Evolutionary conservation across 2,113 vertebrate genomes (phyloP).

Genomic region (Sinocyclocheilus anshuiensis): DNA sequence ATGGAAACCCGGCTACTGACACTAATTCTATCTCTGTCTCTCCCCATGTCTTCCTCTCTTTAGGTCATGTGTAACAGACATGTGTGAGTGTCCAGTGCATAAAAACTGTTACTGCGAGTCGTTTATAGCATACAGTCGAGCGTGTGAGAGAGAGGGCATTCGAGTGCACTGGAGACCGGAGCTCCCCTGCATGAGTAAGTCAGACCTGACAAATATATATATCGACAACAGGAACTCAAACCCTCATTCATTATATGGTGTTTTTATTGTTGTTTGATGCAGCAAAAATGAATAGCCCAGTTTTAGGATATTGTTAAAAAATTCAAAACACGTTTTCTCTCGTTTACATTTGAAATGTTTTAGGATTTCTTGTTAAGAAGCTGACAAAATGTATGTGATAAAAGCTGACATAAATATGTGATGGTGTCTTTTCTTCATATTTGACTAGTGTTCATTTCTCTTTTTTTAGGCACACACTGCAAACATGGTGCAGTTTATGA

Average conservation of each 20-base stretch:
- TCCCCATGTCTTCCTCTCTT: conserved; percentile 31
- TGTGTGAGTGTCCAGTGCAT: conserved; percentile 96
- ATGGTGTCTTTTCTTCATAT: neutral
- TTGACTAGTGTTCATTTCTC: neutral
- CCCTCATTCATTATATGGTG: too few relatives aligned
- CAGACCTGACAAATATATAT: neutral
- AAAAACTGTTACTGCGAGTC: conserved; percentile 99
- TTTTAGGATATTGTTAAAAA: too few relatives aligned
- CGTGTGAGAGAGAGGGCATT: conserved; percentile 90
- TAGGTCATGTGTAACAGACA: conserved; percentile 97
- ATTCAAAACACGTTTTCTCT: neutral
- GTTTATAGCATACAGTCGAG: conserved; percentile 90
- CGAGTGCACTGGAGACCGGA: conserved; percentile 86
- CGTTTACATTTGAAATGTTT: neutral
- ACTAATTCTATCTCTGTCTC: neutral
- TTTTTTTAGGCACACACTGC: conserved; percentile 84
- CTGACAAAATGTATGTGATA: too few relatives aligned
- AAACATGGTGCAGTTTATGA: conserved; percentile 93
- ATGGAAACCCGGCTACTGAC: neutral
- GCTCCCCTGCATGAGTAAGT: conserved; percentile 88
- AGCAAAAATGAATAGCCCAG: neutral
- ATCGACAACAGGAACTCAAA: neutral
- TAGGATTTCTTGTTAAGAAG: neutral
- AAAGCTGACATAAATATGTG: too few relatives aligned
- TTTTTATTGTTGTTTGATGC: too few relatives aligned